phyloP scores from a whole-genome alignment of 2,888 invertebrate species.

The Dynastes hyllus region DNA sequence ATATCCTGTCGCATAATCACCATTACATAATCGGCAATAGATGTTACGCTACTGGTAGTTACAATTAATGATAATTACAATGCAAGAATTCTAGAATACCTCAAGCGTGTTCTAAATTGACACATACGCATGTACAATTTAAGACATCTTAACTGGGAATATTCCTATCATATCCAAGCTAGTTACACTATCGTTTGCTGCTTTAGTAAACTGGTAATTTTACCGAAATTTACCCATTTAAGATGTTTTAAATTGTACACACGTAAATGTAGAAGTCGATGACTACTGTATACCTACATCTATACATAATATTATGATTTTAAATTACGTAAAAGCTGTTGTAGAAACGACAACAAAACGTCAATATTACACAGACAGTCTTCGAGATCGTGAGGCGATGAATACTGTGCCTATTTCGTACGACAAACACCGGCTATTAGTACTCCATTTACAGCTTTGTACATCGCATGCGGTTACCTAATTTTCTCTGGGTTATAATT shows the following conservation, averaged over 20 bases:
- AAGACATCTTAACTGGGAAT: too few species aligned
- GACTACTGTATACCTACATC: background rate
- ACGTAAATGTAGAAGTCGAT: too few species aligned
- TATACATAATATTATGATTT: conserved; percentile 12
- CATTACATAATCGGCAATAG: background rate
- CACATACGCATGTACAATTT: background rate
- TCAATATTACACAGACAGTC: background rate
- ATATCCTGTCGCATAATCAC: background rate
- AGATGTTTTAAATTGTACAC: too few species aligned
- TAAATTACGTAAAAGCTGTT: conserved; percentile 27
- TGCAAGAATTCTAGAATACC: conserved; percentile 6
- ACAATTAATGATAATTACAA: conserved; percentile 12
- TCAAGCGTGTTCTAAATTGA: background rate
- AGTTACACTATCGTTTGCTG: too few species aligned
- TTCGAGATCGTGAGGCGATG: background rate
- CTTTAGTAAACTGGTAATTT: too few species aligned
- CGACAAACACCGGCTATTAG: conserved; percentile 10
- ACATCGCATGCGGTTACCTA: background rate
- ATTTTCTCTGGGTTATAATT: background rate
- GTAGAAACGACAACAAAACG: conserved; percentile 21
- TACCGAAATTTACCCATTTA: too few species aligned
- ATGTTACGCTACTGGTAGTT: background rate
- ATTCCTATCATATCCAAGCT: too few species aligned
- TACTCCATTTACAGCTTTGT: background rate
- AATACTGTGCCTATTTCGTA: conserved; percentile 8